These are phyloP conservation scores for Neoscelio sp. DNA, from an alignment of 2,888 invertebrate genomes.

Conservation along the genomic window DNA sequence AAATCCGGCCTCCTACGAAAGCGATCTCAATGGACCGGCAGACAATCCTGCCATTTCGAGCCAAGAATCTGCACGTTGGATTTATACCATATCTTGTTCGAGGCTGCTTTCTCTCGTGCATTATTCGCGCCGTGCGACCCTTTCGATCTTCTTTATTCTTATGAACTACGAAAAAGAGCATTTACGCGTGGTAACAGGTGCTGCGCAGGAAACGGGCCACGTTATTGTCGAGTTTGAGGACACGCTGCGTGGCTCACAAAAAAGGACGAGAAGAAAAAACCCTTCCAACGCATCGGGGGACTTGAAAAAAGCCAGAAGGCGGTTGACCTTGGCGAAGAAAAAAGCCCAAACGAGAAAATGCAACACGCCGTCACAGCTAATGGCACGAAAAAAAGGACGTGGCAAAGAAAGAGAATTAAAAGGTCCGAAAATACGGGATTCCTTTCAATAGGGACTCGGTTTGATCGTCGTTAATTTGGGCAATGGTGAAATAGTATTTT, in stretches of 20 bases:
- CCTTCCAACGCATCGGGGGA: constrained; percentile 49
- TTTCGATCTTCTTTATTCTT: constrained; percentile 57
- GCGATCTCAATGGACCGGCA: constrained; percentile 30
- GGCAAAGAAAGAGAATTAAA: constrained; percentile 8
- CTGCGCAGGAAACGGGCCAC: constrained; percentile 61
- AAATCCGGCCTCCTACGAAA: constrained; percentile 48
- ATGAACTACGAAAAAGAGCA: constrained; percentile 57
- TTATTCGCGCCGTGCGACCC: constrained; percentile 66
- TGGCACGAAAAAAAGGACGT: neutral
- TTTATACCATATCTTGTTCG: constrained; percentile 59
- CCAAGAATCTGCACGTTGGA: constrained; percentile 55
- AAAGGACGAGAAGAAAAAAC: constrained; percentile 47
- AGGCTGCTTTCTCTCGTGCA: constrained; percentile 53
- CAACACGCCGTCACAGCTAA: constrained; percentile 25
- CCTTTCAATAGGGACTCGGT: constrained; percentile 17
- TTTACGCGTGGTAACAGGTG: constrained; percentile 62
- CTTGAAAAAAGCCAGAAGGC: constrained; percentile 53
- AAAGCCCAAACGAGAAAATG: constrained; percentile 43
- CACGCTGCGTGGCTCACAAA: constrained; percentile 33
- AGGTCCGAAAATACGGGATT: constrained; percentile 27
- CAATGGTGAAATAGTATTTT: constrained; percentile 20
- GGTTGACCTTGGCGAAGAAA: constrained; percentile 47
- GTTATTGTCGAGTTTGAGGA: constrained; percentile 50
- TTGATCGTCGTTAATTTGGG: constrained; percentile 33
- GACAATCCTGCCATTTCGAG: constrained; percentile 24